phyloP scores from a whole-genome alignment of 2,113 vertebrate species.

The Oreochromis aureus region DNA sequence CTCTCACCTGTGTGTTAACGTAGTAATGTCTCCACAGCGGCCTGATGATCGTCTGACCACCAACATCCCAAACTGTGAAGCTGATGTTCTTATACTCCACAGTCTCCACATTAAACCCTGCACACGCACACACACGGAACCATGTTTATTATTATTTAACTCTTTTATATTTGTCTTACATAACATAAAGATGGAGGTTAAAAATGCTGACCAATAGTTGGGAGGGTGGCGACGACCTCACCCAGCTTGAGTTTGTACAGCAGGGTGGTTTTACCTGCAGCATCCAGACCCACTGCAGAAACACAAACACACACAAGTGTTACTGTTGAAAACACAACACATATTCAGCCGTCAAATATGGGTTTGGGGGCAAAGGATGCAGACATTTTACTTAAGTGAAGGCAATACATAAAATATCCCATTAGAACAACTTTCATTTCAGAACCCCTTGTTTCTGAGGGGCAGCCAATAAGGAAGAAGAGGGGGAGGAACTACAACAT shows the following conservation, averaged over 20 bases:
- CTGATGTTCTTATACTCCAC: constrained; percentile 56
- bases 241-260: constrained; percentile 86
- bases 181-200: neutral
- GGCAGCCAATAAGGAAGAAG: neutral
- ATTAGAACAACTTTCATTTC: neutral
- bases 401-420: neutral
- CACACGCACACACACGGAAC: neutral
- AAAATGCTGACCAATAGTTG: constrained; percentile 75
- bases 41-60: constrained; percentile 46
- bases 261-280: constrained; percentile 87
- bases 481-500: neutral
- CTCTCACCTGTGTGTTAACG: constrained; percentile 22
- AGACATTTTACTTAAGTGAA: neutral
- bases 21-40: constrained; percentile 53
- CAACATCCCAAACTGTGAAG: constrained; percentile 57
- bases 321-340: neutral
- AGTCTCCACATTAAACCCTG: constrained; percentile 50
- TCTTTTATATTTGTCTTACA: neutral
- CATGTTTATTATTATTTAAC: neutral
- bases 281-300: constrained; percentile 81
- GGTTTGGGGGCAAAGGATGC: accelerated
- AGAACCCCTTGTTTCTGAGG: neutral
- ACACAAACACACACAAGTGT: neutral
- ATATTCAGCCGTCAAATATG: neutral
- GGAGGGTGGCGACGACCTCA: constrained; percentile 87